Evolutionary conservation across 2,113 vertebrate genomes (phyloP).

Genomic region (Mobula birostris): DNA sequence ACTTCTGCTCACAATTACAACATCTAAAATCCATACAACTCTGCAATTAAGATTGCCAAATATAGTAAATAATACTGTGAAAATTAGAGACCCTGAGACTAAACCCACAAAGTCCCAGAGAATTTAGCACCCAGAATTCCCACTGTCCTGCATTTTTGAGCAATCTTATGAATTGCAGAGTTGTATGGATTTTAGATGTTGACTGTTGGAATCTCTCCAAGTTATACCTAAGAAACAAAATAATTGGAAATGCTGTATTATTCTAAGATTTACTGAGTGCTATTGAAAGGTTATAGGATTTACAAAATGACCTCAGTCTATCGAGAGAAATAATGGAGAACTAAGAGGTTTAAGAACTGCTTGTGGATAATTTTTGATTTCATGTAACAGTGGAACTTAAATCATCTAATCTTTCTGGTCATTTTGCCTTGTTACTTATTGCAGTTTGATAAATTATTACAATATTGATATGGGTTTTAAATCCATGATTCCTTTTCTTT

Average conservation of each 20-base stretch:
- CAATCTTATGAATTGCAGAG: not conserved
- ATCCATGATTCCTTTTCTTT: not conserved
- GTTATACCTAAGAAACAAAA: not conserved
- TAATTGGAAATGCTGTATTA: constrained; percentile 31
- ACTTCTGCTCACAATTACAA: not conserved
- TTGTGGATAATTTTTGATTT: constrained; percentile 30
- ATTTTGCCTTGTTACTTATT: constrained; percentile 21
- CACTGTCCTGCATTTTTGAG: not conserved
- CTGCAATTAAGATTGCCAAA: not conserved
- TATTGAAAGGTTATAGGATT: constrained; percentile 23
- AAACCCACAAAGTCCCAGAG: not conserved
- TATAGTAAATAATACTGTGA: not conserved
- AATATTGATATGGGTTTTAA: constrained; percentile 7
- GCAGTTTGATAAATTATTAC: not conserved
- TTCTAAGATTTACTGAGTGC: constrained; percentile 32
- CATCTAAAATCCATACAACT: too few relatives aligned
- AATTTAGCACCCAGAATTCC: constrained; percentile 17
- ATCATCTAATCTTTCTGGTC: not conserved
- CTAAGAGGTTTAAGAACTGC: constrained; percentile 11
- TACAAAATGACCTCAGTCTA: constrained; percentile 26
- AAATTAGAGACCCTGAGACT: not conserved
- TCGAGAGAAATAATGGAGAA: constrained; percentile 20
- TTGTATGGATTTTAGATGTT: not conserved
- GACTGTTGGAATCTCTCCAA: constrained; percentile 10
- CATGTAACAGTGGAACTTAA: constrained; percentile 10